Percentiles rank a stretch among this genome's conserved stretches.
Evolutionary conservation across 2,888 invertebrate genomes (phyloP).

Genomic region (Ochropleura leucogaster): DNA sequence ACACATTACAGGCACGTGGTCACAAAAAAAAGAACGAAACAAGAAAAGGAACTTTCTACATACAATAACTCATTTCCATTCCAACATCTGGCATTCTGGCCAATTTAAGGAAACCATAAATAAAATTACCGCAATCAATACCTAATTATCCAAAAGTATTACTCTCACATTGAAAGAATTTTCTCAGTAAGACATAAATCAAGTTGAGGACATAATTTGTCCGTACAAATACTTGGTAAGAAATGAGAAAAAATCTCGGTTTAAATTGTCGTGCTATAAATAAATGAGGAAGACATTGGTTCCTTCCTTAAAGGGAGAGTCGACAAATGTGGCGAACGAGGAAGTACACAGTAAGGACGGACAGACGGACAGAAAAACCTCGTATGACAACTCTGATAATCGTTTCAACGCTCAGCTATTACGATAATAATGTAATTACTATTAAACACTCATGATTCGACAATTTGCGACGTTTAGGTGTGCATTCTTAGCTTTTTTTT

Average conservation of each 20-base stretch:
- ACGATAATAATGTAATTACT: slow-evolving; percentile 59
- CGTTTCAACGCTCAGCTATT: slow-evolving; percentile 47
- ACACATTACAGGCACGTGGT: slow-evolving; percentile 46
- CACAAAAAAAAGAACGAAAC: slow-evolving; percentile 43
- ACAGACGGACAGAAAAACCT: slow-evolving; percentile 60
- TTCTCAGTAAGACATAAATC: slow-evolving; percentile 68
- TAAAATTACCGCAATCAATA: slow-evolving; percentile 61
- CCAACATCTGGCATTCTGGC: slow-evolving; percentile 46
- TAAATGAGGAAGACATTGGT: slow-evolving; percentile 72
- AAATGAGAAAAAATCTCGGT: slow-evolving; percentile 52
- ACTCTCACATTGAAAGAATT: slow-evolving; percentile 61
- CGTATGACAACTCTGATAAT: slow-evolving; percentile 48
- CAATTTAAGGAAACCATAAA: slow-evolving; percentile 61
- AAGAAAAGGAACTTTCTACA: slow-evolving; percentile 66
- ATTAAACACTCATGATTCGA: slow-evolving; percentile 46
- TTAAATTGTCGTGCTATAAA: slow-evolving; percentile 67
- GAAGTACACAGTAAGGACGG: slow-evolving; percentile 65
- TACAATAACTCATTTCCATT: slow-evolving; percentile 61
- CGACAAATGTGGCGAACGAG: slow-evolving; percentile 69
- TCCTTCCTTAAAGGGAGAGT: slow-evolving; percentile 74
- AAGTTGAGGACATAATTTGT: slow-evolving; percentile 64
- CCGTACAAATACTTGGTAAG: slow-evolving; percentile 56
- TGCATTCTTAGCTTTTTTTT: slow-evolving; percentile 32
- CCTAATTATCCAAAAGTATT: slow-evolving; percentile 60
- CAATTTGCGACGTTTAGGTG: slow-evolving; percentile 41